Base-by-base conservation (phyloP, 2,113 vertebrate species). In the Tachycineta bicolor region DNA sequence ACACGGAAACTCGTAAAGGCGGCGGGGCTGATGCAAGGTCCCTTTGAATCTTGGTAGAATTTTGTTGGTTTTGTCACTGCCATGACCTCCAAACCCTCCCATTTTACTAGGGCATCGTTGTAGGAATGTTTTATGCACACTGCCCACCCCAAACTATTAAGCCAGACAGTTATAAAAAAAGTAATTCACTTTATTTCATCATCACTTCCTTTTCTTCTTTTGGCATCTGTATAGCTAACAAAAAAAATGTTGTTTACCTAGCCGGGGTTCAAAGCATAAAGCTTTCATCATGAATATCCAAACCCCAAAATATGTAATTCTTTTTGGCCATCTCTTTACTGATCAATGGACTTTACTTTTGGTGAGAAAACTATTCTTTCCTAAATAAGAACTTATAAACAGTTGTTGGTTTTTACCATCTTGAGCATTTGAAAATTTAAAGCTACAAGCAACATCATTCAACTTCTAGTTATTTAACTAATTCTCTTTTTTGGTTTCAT, bases 391-490 rank as follows among this genome's bases (percentile, higher is more conserved):
- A 53, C 34, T 83, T 88, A 63, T 8, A 62, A 46, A 33, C 67
- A 78, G 24, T 18, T 86, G 34, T 82, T 90, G 75, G 17, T 60
- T 96, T 96, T 96, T 64, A 7, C 46, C 44, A 50, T 39, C 73
- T 59, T 69, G n/a, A 65, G 23, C 68, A 39, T 83, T 86, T 77
- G 16, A 94, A 91, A 77, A 43, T 31, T 49, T 96, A 79, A 39
- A 96, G 92, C 93, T 75, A 67, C 29, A 86, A 93, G 39, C 71
- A 83, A 56, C n/a, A 55, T 83, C 70, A 84, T 96, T 96, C 83
- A 33, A 7, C 26, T 63, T 80, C 46, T 63, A 26, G n/a, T 86
- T 69, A n/a, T 65, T 85, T 49, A 87, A 46, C 8, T 31, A 49
- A 37, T 50, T 49, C 26, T 82, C 53, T 83, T 29, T 34, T 7